phyloP scores from a whole-genome alignment of 1,140 invertebrate genomes.

The Drosophila ercepeae region DNA sequence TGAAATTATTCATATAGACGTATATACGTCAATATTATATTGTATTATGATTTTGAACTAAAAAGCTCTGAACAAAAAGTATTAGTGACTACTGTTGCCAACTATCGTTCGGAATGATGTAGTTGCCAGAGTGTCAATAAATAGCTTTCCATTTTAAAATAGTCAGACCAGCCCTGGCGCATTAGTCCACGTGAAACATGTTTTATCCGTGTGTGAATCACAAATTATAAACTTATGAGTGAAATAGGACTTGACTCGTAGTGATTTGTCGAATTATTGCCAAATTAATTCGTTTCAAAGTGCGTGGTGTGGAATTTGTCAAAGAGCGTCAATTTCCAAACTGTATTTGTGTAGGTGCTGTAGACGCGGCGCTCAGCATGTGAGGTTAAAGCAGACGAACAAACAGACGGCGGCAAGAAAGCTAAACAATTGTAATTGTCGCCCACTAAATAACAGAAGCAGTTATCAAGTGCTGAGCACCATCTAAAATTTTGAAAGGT shows the following conservation, averaged over 20 bases:
- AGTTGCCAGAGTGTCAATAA: too few species aligned
- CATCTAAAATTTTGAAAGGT: constrained; percentile 36
- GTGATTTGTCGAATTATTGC: constrained; percentile 17
- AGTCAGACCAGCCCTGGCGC: too few species aligned
- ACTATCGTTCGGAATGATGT: too few species aligned
- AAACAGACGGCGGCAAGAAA: constrained; percentile 62
- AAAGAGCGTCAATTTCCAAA: not conserved
- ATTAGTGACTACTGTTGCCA: too few species aligned
- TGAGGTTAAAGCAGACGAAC: constrained; percentile 77
- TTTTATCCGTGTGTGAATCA: constrained; percentile 65
- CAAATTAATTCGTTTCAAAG: constrained; percentile 3
- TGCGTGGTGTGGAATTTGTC: not conserved
- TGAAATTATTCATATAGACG: too few species aligned
- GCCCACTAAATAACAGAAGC: constrained; percentile 6
- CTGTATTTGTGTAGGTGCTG: constrained; percentile 50
- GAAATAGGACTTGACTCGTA: constrained; percentile 28
- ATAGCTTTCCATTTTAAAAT: too few species aligned
- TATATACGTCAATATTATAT: too few species aligned
- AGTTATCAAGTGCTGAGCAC: constrained; percentile 3
- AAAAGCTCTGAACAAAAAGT: too few species aligned
- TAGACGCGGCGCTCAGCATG: constrained; percentile 76
- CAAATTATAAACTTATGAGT: constrained; percentile 54
- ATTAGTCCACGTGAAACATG: constrained; percentile 73
- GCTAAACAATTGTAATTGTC: constrained; percentile 17
- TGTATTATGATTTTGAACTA: too few species aligned